Evolutionary conservation across 2,113 vertebrate species (phyloP), one percentile per base, ranked within the genome.

Genomic region (Ochotona princeps): DNA sequence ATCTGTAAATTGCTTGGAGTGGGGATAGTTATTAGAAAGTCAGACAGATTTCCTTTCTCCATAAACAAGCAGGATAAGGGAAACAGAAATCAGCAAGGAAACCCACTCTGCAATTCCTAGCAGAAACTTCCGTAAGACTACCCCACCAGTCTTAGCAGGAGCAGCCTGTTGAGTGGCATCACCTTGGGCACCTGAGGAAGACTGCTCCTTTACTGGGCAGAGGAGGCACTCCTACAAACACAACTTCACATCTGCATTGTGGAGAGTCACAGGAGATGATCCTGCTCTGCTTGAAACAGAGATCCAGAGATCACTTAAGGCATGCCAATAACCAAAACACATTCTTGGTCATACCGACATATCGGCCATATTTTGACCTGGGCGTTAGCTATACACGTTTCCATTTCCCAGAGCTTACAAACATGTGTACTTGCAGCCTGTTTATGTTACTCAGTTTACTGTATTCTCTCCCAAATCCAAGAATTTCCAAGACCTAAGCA

Each of bases 401-500:
- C 73, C 6, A 70, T 49, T 25, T 89, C 35, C 61, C 14, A 65
- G 85, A 82, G 87, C 7, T 70, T 35, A 49, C 28, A 82, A 15
- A 74, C 83, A 28, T 35, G 2, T 51, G 49, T 25, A 63, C 47
- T 49, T 75, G 51, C 13, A 0, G 79, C 44, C 20, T 79, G 28
- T 20, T 15, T 25, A 74, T 88, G 87, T 63, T 67, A 92, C 67
- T 87, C 44, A 47, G 38, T 76, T 57, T 72, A 87, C 72, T 90
- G 82, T 65, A 35, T 5, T 7, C 20, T 1, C 7, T 26, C 49
- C 13, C 2, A 47, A 51, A 65, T 72, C 8, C 21, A 23, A 35
- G 7, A 67, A 73, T 28, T 75, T 79, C 28, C 49, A 80, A 76
- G 87, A 83, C 47, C 7, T 49, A 78, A n/a, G 78, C 1, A 51